Base-by-base conservation (phyloP, 2,113 vertebrate species). In the Semicossyphus pulcher region DNA sequence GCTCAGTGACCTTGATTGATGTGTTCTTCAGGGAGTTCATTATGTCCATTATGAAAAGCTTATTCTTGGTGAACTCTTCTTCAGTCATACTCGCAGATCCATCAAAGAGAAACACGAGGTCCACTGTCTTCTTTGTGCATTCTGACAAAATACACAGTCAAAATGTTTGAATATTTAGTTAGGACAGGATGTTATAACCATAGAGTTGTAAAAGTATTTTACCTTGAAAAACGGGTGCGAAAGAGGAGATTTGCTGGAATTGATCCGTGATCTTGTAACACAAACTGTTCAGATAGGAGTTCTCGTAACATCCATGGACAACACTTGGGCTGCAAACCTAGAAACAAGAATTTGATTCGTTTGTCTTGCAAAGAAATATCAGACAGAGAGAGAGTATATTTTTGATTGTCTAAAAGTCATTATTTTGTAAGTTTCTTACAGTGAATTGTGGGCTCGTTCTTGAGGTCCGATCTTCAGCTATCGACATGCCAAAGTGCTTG, bases 51-150 rank as follows among this genome's bases (percentile, higher is more conserved):
- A 96, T 96, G 79, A 96, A 96, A 0, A 77, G 9, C 88, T 95
- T 87, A 60, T 94, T 95, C 52, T 81, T 66, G 0, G 72, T 0
- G 69, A 96, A 96, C 2, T 96, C 92, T 0, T 0, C 0, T 5
- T 0, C 0, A 0, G 3, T 59, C 91, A 96, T 82, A 81, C 95
- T 95, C 4, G 0, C 0, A 0, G 95, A 96, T 8, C 95, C 95
- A 8, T 96, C 95, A 14, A 96, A 94, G 4, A 96, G 89, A 86
- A 96, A 96, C 0, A 94, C 94, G 2, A 96, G 90, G 61, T 96
- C 92, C 7, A 95, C 94, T 0, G 83, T 85, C 63, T 92, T 88
- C 77, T 95, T 93, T 15, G 88, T 90, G 71, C 95, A 96, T 0
- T 92, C 95, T 96, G 80, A 34, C 5, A 65, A 54, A 60, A 25